Evolutionary conservation across 2,113 vertebrate species (phyloP).

Genomic region (Platysternon megacephalum): DNA sequence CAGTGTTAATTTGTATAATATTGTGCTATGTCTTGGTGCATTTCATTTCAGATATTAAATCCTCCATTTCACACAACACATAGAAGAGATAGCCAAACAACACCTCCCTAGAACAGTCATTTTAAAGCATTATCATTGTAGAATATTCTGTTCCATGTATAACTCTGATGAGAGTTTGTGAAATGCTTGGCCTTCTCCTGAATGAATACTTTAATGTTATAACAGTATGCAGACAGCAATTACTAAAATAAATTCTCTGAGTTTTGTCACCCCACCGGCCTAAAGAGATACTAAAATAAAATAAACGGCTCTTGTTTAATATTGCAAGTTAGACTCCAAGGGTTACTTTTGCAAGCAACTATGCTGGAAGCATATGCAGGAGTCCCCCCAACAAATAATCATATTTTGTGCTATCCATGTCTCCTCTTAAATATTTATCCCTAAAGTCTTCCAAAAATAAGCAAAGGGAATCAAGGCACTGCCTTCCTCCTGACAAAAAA

Average conservation of each 20-base stretch:
- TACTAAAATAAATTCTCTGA: slow-evolving; percentile 21
- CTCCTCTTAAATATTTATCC: not conserved
- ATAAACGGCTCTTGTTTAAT: not conserved
- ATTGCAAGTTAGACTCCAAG: not conserved
- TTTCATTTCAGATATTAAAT: not conserved
- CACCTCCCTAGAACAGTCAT: not conserved
- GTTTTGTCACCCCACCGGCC: not conserved
- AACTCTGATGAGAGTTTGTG: not conserved
- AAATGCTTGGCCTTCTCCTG: slow-evolving; percentile 11
- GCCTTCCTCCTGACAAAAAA: not conserved
- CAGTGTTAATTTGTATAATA: not conserved
- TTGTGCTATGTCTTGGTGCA: not conserved
- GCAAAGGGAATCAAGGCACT: not conserved
- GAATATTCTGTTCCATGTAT: not conserved
- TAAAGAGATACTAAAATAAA: not conserved
- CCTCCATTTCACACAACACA: not conserved
- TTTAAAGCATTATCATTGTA: not conserved
- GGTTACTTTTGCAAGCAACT: not conserved
- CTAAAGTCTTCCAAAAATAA: not conserved
- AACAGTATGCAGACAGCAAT: not conserved
- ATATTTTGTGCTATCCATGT: not conserved
- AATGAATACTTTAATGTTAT: slow-evolving; percentile 13
- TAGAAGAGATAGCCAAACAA: not conserved
- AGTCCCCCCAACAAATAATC: not conserved
- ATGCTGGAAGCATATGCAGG: not conserved